These are phyloP conservation scores for Melitaea athalia DNA, from an alignment of 2,888 invertebrate species.

Conservation along the genomic window DNA sequence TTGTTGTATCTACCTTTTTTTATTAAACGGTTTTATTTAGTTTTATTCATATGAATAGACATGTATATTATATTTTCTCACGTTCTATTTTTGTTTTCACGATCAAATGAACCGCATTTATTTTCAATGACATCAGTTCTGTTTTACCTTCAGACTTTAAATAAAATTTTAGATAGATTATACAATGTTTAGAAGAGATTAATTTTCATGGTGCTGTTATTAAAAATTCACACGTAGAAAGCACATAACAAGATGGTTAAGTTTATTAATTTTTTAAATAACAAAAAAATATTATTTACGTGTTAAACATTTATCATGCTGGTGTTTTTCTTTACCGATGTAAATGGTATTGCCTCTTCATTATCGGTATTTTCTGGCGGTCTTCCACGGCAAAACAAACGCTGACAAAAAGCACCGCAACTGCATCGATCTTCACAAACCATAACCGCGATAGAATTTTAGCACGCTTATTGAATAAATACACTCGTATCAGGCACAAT, in stretches of 20 bases:
- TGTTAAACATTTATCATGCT: constrained; percentile 31
- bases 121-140: constrained; percentile 52
- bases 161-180: constrained; percentile 48
- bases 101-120: constrained; percentile 29
- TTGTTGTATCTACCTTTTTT: constrained; percentile 1
- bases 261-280: constrained; percentile 4
- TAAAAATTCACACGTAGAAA: neutral
- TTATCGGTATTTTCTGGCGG: constrained; percentile 48
- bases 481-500: constrained; percentile 45
- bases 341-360: constrained; percentile 52
- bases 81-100: constrained; percentile 26
- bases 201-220: neutral
- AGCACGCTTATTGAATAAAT: constrained; percentile 31
- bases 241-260: neutral
- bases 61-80: neutral
- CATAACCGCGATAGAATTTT: constrained; percentile 20
- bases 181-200: neutral
- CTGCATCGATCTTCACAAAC: constrained; percentile 49
- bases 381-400: constrained; percentile 63
- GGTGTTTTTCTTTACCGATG: constrained; percentile 55
- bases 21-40: no score
- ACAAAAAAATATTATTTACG: constrained; percentile 17
- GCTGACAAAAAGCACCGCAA: constrained; percentile 66
- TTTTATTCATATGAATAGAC: neutral
- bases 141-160: constrained; percentile 54